Base-by-base conservation (phyloP, 2,888 invertebrate genomes). In the Caradrina clavipalpis region DNA sequence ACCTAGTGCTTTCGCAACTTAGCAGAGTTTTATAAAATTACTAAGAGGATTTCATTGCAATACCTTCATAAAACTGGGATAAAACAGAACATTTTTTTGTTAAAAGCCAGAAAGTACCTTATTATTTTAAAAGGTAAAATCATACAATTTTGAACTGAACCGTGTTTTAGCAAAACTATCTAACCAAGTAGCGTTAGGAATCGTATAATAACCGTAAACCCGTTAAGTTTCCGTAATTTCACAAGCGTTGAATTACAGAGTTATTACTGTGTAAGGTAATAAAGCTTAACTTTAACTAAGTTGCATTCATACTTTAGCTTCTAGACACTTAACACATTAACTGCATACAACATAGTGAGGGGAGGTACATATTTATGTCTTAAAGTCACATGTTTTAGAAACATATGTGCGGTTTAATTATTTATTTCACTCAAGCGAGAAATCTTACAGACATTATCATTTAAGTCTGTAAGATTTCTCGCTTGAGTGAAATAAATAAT, bases 191-290 rank as follows among this genome's bases (percentile, higher is more conserved):
- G 19, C 10, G 7, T 31, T 63, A 21, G 13, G n/a, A 47, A n/a
- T 63, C 4, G 53, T n/a, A 45, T n/a, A 31, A 5, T 45, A 50
- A 31, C 31, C 11, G 35, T 51, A 45, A 58, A 45, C 22, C 11
- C 58, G 22, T 42, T 31, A 45, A 58, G n/a, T 55, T 74, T 56
- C 39, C 17, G 22, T 42, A 49, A 57, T 57, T 67, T 56, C 22
- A 51, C 19, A 54, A 58, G 35, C 11, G n/a, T 47, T 19, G 17
- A 51, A 22, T 55, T 51, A 31, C 19, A 7, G 31, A 26, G 62
- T 51, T 53, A 71, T 47, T 47, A 71, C 26, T 49, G 15, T 8
- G 15, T 42, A 57, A 47, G 11, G 15, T 47, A 53, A 51, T 47
- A 42, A n/a, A 19, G 39, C 19, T 51, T 47, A 19, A 22, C 49